Base-by-base conservation (phyloP, 92 coral and sea anemone genomes). In the Pocillopora grandis region DNA sequence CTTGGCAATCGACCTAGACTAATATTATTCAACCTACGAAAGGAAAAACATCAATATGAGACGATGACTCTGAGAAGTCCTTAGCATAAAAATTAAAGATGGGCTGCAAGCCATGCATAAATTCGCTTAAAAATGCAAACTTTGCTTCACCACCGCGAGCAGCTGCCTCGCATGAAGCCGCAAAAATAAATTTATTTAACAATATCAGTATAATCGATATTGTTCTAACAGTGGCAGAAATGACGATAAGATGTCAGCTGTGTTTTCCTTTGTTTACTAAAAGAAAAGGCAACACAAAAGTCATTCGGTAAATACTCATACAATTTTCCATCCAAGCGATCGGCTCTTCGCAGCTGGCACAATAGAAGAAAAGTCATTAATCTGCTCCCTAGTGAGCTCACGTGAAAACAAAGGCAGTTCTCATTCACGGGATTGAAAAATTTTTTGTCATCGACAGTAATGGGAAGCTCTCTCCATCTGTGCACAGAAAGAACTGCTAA, bases 161-260 rank as follows among this genome's bases (percentile, higher is more conserved):
- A 83, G 65, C 86, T 83, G 80, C 62, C 79, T 15, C 19, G 37
- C 80, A 10, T 19, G 37, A 15, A 52, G 86, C 80, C 80, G n/a
- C 80, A 74, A 52, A 70, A 68, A 65, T 83, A 80, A 83, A 83
- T 83, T 83, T 75, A 83, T 74, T 82, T 64, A 63, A 83, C 80
- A 73, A 73, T 74, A 72, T 69, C 80, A 63, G 59, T 83, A 73
- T 42, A 48, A 73, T 56, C 76, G 42, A 75, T 74, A 73, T 13
- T n/a, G 74, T 63, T 16, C 72, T 56, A 55, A 73, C 62, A 57
- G 76, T 33, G 33, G 10, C 19, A 63, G 9, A 18, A 56, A 5
- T 14, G 86, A 64, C 86, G 37, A 48, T 82, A 83, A 37, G 55
- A 62, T 0, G 63, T 73, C 74, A 83, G 58, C 73, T 73, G 62